These are phyloP conservation scores for Cryptophagus acutangulus DNA, from an alignment of 2,888 invertebrate genomes.

Conservation along the genomic window DNA sequence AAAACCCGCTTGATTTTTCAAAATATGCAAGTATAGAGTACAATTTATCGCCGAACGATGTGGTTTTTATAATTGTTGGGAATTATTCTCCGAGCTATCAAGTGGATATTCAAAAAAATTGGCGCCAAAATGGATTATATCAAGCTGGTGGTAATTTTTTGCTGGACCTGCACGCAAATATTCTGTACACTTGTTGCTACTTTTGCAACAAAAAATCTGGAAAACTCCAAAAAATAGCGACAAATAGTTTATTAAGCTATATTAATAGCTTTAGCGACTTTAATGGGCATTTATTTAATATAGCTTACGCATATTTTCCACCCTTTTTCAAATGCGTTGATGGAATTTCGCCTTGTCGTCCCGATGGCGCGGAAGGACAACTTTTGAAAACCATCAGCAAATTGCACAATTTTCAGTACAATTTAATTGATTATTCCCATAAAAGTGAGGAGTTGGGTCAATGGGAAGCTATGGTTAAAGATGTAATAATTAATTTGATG, in stretches of 20 bases:
- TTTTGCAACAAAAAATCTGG: conserved; percentile 15
- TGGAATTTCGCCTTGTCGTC: no score
- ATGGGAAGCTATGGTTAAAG: conserved; percentile 19
- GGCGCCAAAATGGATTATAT: conserved; percentile 12
- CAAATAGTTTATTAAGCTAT: conserved; percentile 6
- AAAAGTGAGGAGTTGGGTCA: conserved; percentile 7
- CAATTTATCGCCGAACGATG: conserved; percentile 11
- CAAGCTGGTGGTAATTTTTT: conserved; percentile 12
- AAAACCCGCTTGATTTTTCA: conserved; percentile 11
- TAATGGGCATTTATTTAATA: conserved; percentile 17
- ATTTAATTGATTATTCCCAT: conserved; percentile 14
- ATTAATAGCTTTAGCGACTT: conserved; percentile 18
- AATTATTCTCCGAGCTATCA: background rate
- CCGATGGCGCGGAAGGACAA: conserved; percentile 15
- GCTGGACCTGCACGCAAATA: background rate
- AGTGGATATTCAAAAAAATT: conserved; percentile 3
- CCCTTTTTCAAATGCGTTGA: conserved; percentile 19
- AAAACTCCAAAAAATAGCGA: no score
- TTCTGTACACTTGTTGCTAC: conserved; percentile 14
- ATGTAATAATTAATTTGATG: conserved; percentile 13
- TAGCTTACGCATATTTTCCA: conserved; percentile 17
- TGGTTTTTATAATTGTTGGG: conserved; percentile 9
- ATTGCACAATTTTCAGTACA: conserved; percentile 18
- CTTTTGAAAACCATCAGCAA: conserved; percentile 12
- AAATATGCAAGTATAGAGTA: conserved; percentile 7